Base-by-base conservation (phyloP, 2,797 vertebrate genomes). In the Crocodylus rhombifer region DNA sequence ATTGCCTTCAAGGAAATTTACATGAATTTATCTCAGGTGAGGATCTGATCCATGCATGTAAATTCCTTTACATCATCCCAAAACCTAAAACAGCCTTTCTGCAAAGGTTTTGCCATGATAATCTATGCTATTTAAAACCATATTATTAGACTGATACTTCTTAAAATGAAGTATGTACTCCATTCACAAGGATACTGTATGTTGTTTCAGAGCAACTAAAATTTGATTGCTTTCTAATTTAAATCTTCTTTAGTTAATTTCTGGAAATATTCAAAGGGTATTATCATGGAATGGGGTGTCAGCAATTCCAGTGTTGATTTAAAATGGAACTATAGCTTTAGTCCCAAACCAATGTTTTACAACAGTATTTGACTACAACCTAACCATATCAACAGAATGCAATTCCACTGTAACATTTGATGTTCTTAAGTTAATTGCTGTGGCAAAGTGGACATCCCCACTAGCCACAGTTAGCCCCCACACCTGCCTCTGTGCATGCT, bases 321-420 rank as follows among this genome's bases (percentile, higher is more conserved):
- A 79, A 86, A 82, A 63, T 65, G 42, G 89, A 57, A 80, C 76
- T 73, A 26, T 71, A 71, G 20, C 58, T 56, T 80, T 64, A 81
- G 73, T 81, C 87, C n/a, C 25, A 92, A 84, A 81, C 69, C 16
- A 73, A 64, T 18, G 60, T 88, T 94, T 92, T 84, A 82, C 60
- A 75, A 17, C 12, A 87, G 79, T 91, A 71, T 90, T 93, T 96
- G 80, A 26, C 69, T 80, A 95, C 42, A 92, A 30, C 65, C 18
- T 89, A 51, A 25, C 14, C 30, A 77, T 73, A 86, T n/a, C 21
- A 89, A 91, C 56, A 81, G 36, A 88, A 77, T 2, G 5, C 1
- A 94, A 86, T 84, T 90, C 80, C 69, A 42, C 25, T 91, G 83
- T 60, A 95, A 89, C 90, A 89, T 86, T 21, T 93, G 63, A 81